Base-by-base conservation (phyloP, 2,797 vertebrate species). In the Lithobates pipiens region DNA sequence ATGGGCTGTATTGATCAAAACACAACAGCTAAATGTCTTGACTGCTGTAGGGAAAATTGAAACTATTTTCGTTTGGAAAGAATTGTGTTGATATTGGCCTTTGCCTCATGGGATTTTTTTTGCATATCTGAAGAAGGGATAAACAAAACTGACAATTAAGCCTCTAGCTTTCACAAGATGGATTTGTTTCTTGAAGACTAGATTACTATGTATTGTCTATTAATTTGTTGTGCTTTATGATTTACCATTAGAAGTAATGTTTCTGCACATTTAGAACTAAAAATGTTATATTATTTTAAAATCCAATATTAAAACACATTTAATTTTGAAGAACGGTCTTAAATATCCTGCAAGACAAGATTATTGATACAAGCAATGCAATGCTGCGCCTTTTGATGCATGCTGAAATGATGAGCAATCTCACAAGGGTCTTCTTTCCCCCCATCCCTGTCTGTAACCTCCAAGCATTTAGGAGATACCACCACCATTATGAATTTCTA, bases 1-100 rank as follows among this genome's bases (percentile, higher is more conserved):
- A 94, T 89, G 93, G 91, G 86, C 70, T 73, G 7, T 88, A 91
- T 86, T 91, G 93, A 94, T 91, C 92, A 91, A 88, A 91, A 88
- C 82, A 88, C 88, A 88, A 42, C 89, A 90, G 89, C 86, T 88
- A 88, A 93, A 88, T 18, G 87, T 72, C 91, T 88, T 11, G 3
- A 7, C 57, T 85, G 91, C 91, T 91, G 85, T 3, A 90, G 89
- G 88, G 90, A 76, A 90, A 92, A 88, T 76, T 80, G 13, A 87
- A 91, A 86, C 0, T 69, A 91, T 86, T 78, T 78, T 85, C 39
- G 68, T 83, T 83, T 32, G 46, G 68, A 63, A 71, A 86, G 80
- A 85, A 81, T 81, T 73, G 83, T 79, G 69, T 85, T 42, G 70
- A 74, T 65, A 73, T 77, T 85, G 76, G 75, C 76, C 57, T 85